phyloP scores from a whole-genome alignment of 2,888 invertebrate species.

The Spatulosminthurus flaviceps region DNA sequence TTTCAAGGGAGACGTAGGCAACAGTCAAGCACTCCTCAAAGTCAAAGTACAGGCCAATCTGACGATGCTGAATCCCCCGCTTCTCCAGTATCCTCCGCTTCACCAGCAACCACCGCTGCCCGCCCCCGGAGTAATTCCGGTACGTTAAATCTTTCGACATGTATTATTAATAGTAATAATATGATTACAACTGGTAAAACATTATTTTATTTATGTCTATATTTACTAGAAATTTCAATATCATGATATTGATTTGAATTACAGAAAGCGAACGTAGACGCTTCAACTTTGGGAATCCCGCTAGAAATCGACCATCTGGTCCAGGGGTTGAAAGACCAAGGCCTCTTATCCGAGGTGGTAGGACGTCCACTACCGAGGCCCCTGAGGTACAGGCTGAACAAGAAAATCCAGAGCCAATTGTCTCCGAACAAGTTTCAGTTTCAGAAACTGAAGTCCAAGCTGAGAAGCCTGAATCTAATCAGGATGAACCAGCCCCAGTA shows the following conservation, averaged over 20 bases:
- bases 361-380: conserved; percentile 41
- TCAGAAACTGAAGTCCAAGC: conserved; percentile 36
- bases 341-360: conserved; percentile 30
- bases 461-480: conserved; percentile 38
- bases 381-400: conserved; percentile 23
- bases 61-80: conserved; percentile 29
- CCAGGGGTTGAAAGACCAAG: conserved; percentile 6
- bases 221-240: too few species aligned
- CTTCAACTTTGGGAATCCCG: conserved; percentile 44
- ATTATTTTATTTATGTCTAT: too few species aligned
- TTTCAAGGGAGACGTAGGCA: conserved; percentile 37
- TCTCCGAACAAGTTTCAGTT: conserved; percentile 46
- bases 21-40: conserved; percentile 16
- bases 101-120: conserved; percentile 28
- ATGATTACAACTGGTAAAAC: too few species aligned
- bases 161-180: too few species aligned
- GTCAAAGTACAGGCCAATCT: background rate
- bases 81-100: background rate
- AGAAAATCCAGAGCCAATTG: conserved; percentile 41
- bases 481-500: conserved; percentile 19
- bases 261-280: conserved; percentile 41
- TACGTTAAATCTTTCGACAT: background rate
- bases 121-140: background rate
- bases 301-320: conserved; percentile 34
- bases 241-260: background rate